Conservation (phyloP, 2,888 invertebrate genomes). For the Sarcophaga carnaria region DNA sequence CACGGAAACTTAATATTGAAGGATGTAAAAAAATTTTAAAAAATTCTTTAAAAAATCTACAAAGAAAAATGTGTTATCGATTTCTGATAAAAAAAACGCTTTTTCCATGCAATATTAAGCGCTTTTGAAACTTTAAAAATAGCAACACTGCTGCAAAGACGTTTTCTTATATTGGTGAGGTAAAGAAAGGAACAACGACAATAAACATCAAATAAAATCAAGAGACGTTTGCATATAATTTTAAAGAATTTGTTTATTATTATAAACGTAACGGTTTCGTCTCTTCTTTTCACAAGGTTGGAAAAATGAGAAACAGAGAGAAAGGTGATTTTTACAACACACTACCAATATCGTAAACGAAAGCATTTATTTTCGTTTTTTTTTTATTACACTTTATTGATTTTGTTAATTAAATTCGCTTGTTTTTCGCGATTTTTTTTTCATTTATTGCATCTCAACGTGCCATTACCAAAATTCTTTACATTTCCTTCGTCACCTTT, state of each 20-base stretch:
- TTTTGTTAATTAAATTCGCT: conserved; percentile 54
- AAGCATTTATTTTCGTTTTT: background rate
- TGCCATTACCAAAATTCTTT: conserved; percentile 27
- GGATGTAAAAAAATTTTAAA: no score
- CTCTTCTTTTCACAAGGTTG: background rate
- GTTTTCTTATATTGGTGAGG: no score
- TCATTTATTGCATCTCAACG: background rate
- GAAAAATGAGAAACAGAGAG: background rate
- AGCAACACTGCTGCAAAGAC: no score
- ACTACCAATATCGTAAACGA: no score
- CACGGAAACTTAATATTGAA: no score
- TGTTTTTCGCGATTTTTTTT: conserved; percentile 39
- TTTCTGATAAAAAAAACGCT: background rate
- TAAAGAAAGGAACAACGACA: no score
- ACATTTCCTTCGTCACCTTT: conserved; percentile 50
- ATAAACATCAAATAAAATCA: no score
- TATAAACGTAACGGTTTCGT: conserved; percentile 12
- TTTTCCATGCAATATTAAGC: conserved; percentile 41
- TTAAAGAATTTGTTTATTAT: conserved; percentile 48
- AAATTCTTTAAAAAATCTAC: no score
- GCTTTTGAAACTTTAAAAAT: no score
- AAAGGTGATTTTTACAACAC: background rate
- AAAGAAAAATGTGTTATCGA: no score
- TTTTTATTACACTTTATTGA: conserved; percentile 42
- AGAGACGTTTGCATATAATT: conserved; percentile 7